Evolutionary conservation across 2,888 invertebrate genomes (phyloP).

Genomic region (Scaptodrosophila latifasciaeformis): DNA sequence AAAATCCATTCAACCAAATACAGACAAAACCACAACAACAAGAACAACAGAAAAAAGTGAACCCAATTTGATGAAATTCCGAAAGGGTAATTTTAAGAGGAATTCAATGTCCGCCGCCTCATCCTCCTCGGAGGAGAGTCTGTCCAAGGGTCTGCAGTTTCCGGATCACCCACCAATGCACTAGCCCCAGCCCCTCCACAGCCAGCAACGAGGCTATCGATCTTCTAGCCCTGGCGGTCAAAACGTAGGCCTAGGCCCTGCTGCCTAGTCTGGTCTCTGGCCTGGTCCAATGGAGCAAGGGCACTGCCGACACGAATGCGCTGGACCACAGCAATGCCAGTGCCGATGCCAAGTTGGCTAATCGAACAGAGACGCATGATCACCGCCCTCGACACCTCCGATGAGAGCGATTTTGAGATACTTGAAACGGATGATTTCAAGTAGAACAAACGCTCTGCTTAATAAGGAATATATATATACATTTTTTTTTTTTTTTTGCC

Average conservation of each 20-base stretch:
- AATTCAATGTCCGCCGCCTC: slow-evolving; percentile 72
- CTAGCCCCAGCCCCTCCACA: slow-evolving; percentile 13
- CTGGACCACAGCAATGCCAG: slow-evolving; percentile 29
- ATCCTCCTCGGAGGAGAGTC: slow-evolving; percentile 73
- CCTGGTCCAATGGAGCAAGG: slow-evolving; percentile 61
- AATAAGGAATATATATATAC: too few species aligned
- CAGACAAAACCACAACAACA: too few species aligned
- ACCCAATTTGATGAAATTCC: slow-evolving; percentile 64
- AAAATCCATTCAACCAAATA: too few species aligned
- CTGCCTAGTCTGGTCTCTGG: slow-evolving; percentile 66
- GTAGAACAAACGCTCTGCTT: too few species aligned
- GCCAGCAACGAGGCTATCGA: slow-evolving; percentile 27
- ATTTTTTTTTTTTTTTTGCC: slow-evolving; percentile 10
- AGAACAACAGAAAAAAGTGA: too few species aligned
- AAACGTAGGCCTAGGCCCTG: slow-evolving; percentile 53
- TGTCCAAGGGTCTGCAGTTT: slow-evolving; percentile 73
- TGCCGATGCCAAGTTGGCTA: too few species aligned
- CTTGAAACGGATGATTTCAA: slow-evolving; percentile 72
- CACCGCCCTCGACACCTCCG: slow-evolving; percentile 68
- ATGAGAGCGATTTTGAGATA: slow-evolving; percentile 75
- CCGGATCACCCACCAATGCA: too few species aligned
- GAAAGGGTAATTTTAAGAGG: slow-evolving; percentile 72
- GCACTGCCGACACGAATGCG: slow-evolving; percentile 5
- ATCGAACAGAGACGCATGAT: slow-evolving; percentile 46
- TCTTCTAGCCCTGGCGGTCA: slow-evolving; percentile 38